Evolutionary conservation across 2,797 vertebrate species (phyloP).

Genomic region (Neosilurus mollespiculum): DNA sequence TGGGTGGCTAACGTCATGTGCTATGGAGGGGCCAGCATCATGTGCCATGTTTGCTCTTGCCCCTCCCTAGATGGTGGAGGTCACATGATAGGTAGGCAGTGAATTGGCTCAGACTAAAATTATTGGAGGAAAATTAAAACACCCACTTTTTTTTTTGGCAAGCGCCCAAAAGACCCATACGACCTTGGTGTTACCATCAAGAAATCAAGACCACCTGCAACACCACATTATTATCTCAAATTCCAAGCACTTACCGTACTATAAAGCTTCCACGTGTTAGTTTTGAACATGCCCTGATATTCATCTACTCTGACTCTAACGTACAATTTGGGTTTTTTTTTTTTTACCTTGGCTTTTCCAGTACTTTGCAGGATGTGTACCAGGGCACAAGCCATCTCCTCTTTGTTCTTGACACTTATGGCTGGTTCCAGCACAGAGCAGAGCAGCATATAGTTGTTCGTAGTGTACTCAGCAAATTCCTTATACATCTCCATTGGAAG

Average conservation of each 20-base stretch:
- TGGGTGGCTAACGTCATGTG: too few species aligned
- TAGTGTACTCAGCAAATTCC: conserved; percentile 97
- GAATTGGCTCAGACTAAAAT: too few species aligned
- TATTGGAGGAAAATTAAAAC: too few species aligned
- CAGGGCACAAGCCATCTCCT: conserved; percentile 95
- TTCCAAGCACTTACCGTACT: not conserved
- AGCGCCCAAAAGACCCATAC: too few species aligned
- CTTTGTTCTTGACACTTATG: conserved; percentile 97
- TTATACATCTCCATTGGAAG: conserved; percentile 99
- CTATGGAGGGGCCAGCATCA: too few species aligned
- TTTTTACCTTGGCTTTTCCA: conserved; percentile 94
- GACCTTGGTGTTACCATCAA: not conserved
- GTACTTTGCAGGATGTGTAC: conserved; percentile 99
- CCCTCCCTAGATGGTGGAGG: too few species aligned
- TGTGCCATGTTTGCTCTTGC: too few species aligned
- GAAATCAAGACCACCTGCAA: not conserved
- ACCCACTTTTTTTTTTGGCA: too few species aligned
- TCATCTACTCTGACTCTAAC: not conserved
- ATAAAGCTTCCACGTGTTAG: not conserved
- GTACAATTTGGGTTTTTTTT: not conserved
- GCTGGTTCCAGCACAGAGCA: conserved; percentile 92
- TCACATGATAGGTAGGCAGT: too few species aligned
- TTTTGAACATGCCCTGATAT: not conserved
- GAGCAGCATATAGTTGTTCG: conserved; percentile 95
- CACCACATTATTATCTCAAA: not conserved